Evolutionary conservation across 2,797 vertebrate species (phyloP).

Genomic region (Botia kubotai): DNA sequence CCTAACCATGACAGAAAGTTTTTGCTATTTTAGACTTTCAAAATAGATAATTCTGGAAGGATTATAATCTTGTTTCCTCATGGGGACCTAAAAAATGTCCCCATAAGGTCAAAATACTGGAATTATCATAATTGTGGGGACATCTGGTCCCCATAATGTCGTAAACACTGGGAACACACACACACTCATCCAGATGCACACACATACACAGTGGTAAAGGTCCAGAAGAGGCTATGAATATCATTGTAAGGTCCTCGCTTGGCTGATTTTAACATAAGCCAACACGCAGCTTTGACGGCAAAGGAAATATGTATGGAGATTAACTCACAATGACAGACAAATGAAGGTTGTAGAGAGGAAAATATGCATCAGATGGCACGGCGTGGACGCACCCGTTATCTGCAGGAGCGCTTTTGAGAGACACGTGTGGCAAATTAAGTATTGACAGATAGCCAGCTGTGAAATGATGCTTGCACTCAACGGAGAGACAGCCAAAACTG

Average conservation of each 20-base stretch:
- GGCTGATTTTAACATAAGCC: constrained; percentile 37
- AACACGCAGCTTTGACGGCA: constrained; percentile 27
- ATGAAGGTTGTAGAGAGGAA: constrained; percentile 27
- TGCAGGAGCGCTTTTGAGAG: constrained; percentile 9
- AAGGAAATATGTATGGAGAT: constrained; percentile 51
- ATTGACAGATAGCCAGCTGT: constrained; percentile 15
- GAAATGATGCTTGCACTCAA: constrained; percentile 21
- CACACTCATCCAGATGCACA: background rate
- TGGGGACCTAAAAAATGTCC: too few species aligned
- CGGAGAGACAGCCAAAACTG: background rate
- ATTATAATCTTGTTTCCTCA: too few species aligned
- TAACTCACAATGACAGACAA: constrained; percentile 40
- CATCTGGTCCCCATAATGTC: too few species aligned
- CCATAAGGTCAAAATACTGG: too few species aligned
- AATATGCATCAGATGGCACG: constrained; percentile 25
- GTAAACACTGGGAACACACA: too few species aligned
- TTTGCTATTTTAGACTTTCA: too few species aligned
- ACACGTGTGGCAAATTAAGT: constrained; percentile 15
- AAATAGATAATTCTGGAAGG: too few species aligned
- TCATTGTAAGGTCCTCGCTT: constrained; percentile 45
- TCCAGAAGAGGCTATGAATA: constrained; percentile 54
- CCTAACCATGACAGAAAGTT: too few species aligned
- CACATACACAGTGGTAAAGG: background rate
- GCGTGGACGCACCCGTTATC: background rate
- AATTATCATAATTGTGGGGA: too few species aligned